These are phyloP conservation scores for Rallus crepitans DNA, from an alignment of 2,797 vertebrate genomes.

Conservation along the genomic window DNA sequence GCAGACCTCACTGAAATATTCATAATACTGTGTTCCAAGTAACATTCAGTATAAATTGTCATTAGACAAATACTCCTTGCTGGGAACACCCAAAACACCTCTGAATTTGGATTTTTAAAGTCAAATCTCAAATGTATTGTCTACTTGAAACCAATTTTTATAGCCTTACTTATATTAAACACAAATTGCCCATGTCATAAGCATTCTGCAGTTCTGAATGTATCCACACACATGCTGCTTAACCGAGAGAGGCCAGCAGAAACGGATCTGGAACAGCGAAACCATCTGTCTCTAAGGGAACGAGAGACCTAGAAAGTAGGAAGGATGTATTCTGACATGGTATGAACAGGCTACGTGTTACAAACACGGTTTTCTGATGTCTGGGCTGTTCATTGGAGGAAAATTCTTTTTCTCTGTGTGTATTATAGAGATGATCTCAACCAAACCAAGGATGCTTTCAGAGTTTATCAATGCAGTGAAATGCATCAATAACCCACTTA, in stretches of 20 bases:
- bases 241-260: background rate
- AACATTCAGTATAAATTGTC: background rate
- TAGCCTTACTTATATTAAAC: background rate
- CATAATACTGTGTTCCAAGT: background rate
- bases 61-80: background rate
- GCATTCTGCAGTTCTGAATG: background rate
- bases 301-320: background rate
- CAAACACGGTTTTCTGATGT: background rate
- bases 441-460: background rate
- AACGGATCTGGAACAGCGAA: background rate
- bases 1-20: constrained; percentile 45
- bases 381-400: background rate
- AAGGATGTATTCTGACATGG: background rate
- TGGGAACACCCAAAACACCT: background rate
- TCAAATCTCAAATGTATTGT: background rate
- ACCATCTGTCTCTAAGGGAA: background rate
- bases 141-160: background rate
- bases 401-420: background rate
- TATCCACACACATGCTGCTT: fast-evolving
- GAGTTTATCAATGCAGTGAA: background rate
- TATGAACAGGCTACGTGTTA: background rate
- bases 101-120: background rate
- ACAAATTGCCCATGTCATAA: background rate
- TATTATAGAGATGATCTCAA: background rate
- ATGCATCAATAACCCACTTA: background rate